Conservation (phyloP, 1,140 invertebrate species). For the Nautilus pompilius region DNA sequence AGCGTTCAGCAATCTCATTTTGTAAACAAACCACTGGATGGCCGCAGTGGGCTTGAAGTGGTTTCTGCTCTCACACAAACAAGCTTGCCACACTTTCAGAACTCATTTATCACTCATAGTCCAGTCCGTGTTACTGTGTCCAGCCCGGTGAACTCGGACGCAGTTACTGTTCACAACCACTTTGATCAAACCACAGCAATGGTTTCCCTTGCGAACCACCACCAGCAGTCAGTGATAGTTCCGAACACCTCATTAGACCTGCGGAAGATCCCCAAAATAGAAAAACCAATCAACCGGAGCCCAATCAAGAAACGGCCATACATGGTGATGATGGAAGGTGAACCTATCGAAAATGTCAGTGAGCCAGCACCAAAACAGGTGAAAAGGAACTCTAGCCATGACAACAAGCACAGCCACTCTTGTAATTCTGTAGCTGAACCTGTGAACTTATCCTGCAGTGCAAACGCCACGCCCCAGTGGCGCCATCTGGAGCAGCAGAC, state of each 20-base stretch:
- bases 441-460: background rate
- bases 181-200: background rate
- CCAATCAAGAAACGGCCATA: conserved; percentile 52
- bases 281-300: conserved; percentile 31
- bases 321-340: conserved; percentile 10
- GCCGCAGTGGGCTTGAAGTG: background rate
- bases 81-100: background rate
- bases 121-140: background rate
- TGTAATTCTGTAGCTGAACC: background rate
- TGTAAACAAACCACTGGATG: background rate
- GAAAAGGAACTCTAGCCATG: background rate
- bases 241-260: conserved; percentile 40
- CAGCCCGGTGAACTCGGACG: background rate
- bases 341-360: background rate
- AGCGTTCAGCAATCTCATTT: conserved; percentile 4
- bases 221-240: conserved; percentile 40
- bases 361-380: background rate
- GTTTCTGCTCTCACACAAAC: background rate
- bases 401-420: background rate
- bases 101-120: background rate
- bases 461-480: background rate
- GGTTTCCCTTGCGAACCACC: background rate
- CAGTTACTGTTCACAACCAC: background rate
- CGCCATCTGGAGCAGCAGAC: background rate
- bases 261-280: conserved; percentile 30